phyloP scores from a whole-genome alignment of 2,888 invertebrate species.

The Philereme transversata region DNA sequence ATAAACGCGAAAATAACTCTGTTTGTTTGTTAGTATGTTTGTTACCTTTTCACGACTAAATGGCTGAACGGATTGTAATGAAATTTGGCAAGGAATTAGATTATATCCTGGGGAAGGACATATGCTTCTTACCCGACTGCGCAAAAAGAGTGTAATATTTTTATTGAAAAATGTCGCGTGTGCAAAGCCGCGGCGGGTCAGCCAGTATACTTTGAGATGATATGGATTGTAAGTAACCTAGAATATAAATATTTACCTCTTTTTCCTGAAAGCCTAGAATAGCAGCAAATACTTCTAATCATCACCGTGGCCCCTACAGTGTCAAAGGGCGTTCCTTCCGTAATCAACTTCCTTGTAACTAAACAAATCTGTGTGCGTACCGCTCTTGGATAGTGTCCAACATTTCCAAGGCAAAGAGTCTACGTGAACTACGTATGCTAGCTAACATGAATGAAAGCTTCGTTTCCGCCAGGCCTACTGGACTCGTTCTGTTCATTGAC shows the following conservation, averaged over 20 bases:
- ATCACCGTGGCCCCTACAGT: not conserved
- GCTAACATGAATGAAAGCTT: slow-evolving; percentile 31
- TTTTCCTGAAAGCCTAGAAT: not conserved
- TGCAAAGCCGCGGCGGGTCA: too few species aligned
- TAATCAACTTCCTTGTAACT: slow-evolving; percentile 10
- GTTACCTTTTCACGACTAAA: too few species aligned
- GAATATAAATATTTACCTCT: too few species aligned
- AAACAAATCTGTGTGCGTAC: not conserved
- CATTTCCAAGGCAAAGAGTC: slow-evolving; percentile 24
- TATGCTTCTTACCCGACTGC: too few species aligned
- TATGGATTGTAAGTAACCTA: too few species aligned
- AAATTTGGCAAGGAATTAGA: too few species aligned
- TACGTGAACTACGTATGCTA: slow-evolving; percentile 10
- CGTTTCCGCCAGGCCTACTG: slow-evolving; percentile 27
- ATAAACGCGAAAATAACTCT: too few species aligned
- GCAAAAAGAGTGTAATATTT: too few species aligned
- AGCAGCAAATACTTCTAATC: slow-evolving; percentile 7
- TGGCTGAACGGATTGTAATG: too few species aligned
- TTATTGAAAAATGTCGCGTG: too few species aligned
- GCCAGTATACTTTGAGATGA: not conserved
- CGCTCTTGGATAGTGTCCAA: slow-evolving; percentile 25
- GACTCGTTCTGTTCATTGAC: slow-evolving; percentile 26
- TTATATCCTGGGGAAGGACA: too few species aligned
- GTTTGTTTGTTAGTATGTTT: too few species aligned
- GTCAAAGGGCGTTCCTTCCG: slow-evolving; percentile 14